Evolutionary conservation across 2,113 vertebrate genomes (phyloP), one percentile per base, ranked within the genome.

Genomic region (Elaphurus davidianus): DNA sequence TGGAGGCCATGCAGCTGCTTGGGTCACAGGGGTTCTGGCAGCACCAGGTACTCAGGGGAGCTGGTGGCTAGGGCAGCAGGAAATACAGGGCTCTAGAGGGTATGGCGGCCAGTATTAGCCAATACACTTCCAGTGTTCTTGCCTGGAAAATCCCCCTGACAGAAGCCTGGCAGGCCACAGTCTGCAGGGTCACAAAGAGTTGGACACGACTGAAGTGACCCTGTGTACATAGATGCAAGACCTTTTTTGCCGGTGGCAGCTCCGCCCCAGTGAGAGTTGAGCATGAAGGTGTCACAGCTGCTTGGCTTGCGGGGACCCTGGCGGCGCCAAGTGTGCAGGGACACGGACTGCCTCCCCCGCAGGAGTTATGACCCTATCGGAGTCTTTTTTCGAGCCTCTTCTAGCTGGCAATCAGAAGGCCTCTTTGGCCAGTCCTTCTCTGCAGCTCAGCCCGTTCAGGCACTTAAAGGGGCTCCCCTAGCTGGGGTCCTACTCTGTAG

Each of bases 301-400:
- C 62, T 67, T 67, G 33, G 62, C 33, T 10, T n/a, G 33, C 30
- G 0, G 62, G 30, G 62, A n/a, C 62, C 9, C 62, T 19, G 62
- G 15, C 0, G 3, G 62, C 1, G 7, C 62, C 62, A n/a, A n/a
- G 62, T 67, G 33, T 67, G 33, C 33, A 9, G 16, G 33, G 4
- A 19, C 33, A 67, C 4, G 7, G 62, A 64, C 59, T 30, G 6
- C 27, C 27, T 60, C 27, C 5, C 59, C 2, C 12, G 0, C 2
- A 60, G 59, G 59, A 60, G 27, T 60, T 60, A 60, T 30, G 59
- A 13, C 59, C 59, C 59, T 6, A 14, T 30, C 2, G 0, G 30
- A 33, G 7, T 64, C 16, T 64, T n/a, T 64, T 33, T n/a, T 64
- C 6, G 0, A 67, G 62, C 62, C 62, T 19, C 33, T n/a, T 67